Conservation (phyloP, 2,888 invertebrate species). For the Hyposoter dolosus region DNA sequence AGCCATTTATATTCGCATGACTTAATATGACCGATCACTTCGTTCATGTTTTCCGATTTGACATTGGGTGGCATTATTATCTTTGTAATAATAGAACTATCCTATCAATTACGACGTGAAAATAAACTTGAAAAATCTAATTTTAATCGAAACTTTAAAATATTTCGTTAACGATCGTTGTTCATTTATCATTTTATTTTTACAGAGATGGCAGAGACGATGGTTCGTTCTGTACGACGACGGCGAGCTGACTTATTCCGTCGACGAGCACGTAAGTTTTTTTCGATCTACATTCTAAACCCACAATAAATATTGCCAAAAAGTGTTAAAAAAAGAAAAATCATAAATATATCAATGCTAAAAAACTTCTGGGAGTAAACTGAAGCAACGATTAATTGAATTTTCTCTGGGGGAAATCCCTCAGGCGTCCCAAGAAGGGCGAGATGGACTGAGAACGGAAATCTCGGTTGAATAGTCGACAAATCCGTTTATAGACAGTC, state of each 20-base stretch:
- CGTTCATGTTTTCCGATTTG: conserved; percentile 18
- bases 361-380: not conserved
- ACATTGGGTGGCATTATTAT: conserved; percentile 25
- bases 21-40: conserved; percentile 55
- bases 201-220: conserved; percentile 99
- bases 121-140: not conserved
- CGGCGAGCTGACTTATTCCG: conserved; percentile 98
- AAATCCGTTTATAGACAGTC: conserved; percentile 63
- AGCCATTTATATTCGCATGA: conserved; percentile 58
- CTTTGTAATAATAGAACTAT: conserved; percentile 1
- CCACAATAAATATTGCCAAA: not conserved
- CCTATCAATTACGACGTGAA: not conserved
- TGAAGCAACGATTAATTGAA: conserved; percentile 39
- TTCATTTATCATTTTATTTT: conserved; percentile 81
- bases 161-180: not conserved
- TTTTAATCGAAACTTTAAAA: not conserved
- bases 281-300: not conserved
- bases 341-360: not conserved
- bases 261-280: conserved; percentile 98
- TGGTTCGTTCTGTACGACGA: conserved; percentile 99
- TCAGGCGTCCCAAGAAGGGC: not conserved
- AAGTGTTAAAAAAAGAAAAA: not conserved
- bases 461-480: conserved; percentile 57
- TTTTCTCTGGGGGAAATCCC: conserved; percentile 18
- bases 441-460: conserved; percentile 4